Conservation (phyloP, 2,888 invertebrate genomes). For the Pseudococcus viburni region DNA sequence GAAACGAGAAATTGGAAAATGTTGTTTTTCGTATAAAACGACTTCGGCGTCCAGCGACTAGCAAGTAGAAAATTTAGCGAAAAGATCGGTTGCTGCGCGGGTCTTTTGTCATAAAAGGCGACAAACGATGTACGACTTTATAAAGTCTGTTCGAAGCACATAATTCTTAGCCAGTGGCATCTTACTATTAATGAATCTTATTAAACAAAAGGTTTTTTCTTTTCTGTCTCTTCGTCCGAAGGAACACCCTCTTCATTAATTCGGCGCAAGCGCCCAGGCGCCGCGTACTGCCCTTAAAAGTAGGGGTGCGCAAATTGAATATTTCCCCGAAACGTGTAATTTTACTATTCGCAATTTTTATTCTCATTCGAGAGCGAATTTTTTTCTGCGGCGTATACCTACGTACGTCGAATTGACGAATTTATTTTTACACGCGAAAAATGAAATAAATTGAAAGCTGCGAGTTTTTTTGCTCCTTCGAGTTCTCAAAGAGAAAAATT, state of each 20-base stretch:
- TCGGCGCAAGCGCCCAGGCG: constrained; percentile 54
- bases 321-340: constrained; percentile 39
- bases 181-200: constrained; percentile 75
- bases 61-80: constrained; percentile 53
- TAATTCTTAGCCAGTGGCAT: constrained; percentile 67
- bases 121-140: constrained; percentile 66
- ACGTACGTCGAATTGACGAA: constrained; percentile 6
- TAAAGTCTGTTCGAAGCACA: constrained; percentile 66
- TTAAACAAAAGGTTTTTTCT: constrained; percentile 72
- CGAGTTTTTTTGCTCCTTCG: neutral
- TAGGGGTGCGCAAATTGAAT: constrained; percentile 67
- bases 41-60: constrained; percentile 52
- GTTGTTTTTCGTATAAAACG: constrained; percentile 35
- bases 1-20: constrained; percentile 41
- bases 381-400: neutral
- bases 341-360: constrained; percentile 25
- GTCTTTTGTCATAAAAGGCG: constrained; percentile 62
- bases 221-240: constrained; percentile 64
- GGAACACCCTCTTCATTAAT: constrained; percentile 66
- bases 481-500: neutral
- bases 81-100: constrained; percentile 64
- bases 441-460: neutral
- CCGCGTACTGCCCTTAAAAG: constrained; percentile 65
- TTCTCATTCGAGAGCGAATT: neutral
- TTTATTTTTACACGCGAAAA: neutral